phyloP scores from a whole-genome alignment of 2,113 vertebrate species.

The Benitochromis conjunctus region DNA sequence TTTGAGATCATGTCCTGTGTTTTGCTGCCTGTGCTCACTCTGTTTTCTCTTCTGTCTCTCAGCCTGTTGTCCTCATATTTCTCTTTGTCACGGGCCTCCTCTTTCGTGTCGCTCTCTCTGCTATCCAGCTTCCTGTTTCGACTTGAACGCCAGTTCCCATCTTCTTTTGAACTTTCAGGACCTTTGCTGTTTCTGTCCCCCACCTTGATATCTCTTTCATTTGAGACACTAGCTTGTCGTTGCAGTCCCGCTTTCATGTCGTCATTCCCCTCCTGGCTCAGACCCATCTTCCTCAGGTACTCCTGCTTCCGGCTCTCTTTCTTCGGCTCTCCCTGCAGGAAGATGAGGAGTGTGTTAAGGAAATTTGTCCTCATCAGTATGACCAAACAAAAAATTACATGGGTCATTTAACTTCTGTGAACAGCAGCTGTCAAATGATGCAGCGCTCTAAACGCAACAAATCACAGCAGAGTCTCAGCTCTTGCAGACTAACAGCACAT shows the following conservation, averaged over 20 bases:
- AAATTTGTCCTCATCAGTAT: background rate
- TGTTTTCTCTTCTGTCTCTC: slow-evolving; percentile 51
- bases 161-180: slow-evolving; percentile 35
- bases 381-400: background rate
- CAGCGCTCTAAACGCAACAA: background rate
- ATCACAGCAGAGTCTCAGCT: background rate
- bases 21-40: slow-evolving; percentile 67
- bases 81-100: slow-evolving; percentile 45
- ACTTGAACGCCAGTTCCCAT: slow-evolving; percentile 21
- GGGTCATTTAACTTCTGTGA: background rate
- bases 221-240: slow-evolving; percentile 40
- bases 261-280: slow-evolving; percentile 70
- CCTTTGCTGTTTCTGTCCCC: slow-evolving; percentile 46
- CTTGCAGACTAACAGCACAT: background rate
- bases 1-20: slow-evolving; percentile 73
- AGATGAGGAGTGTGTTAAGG: background rate
- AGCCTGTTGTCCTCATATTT: slow-evolving; percentile 50
- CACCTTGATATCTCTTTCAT: slow-evolving; percentile 27
- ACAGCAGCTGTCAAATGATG: background rate
- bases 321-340: slow-evolving; percentile 58
- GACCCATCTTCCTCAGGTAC: slow-evolving; percentile 72
- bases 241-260: slow-evolving; percentile 25
- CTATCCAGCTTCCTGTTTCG: slow-evolving; percentile 46
- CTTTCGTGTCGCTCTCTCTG: slow-evolving; percentile 28
- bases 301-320: slow-evolving; percentile 76